These are phyloP conservation scores for Porites rus DNA, from an alignment of 92 coral and sea anemone genomes.

Conservation along the genomic window DNA sequence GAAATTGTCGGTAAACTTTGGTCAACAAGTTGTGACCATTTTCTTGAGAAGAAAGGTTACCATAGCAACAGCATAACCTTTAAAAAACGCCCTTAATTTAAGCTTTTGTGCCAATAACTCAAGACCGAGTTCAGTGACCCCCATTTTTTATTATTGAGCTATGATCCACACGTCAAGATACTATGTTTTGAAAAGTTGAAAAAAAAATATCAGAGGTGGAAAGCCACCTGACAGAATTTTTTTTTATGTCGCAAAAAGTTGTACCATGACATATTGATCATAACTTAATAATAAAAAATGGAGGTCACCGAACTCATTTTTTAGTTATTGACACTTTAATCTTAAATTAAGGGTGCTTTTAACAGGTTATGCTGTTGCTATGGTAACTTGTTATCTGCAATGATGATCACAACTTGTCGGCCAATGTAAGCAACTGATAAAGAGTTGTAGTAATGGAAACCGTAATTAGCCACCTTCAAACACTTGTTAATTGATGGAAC, in stretches of 20 bases:
- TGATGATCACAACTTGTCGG: neutral
- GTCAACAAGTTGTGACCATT: conserved; percentile 7
- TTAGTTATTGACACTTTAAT: conserved; percentile 1
- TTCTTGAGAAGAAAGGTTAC: neutral
- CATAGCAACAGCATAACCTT: conserved; percentile 3
- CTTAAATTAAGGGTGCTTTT: conserved; percentile 8
- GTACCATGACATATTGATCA: neutral
- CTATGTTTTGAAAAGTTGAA: neutral
- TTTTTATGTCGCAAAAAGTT: too few species aligned
- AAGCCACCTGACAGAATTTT: neutral
- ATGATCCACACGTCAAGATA: neutral
- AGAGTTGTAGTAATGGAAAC: too few species aligned
- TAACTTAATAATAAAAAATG: neutral
- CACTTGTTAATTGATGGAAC: neutral
- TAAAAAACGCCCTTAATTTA: neutral
- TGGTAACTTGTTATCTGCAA: neutral
- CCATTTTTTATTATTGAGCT: neutral
- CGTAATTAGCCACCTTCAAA: too few species aligned
- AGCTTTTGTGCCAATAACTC: neutral
- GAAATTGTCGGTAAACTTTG: conserved; percentile 1
- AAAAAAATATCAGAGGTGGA: conserved; percentile 1
- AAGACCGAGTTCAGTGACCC: neutral
- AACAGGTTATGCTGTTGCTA: conserved; percentile 5
- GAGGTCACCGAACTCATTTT: neutral
- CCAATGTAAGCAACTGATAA: neutral